Conservation (phyloP, 23 tunicate species). For the Trididemnum miniatum region DNA sequence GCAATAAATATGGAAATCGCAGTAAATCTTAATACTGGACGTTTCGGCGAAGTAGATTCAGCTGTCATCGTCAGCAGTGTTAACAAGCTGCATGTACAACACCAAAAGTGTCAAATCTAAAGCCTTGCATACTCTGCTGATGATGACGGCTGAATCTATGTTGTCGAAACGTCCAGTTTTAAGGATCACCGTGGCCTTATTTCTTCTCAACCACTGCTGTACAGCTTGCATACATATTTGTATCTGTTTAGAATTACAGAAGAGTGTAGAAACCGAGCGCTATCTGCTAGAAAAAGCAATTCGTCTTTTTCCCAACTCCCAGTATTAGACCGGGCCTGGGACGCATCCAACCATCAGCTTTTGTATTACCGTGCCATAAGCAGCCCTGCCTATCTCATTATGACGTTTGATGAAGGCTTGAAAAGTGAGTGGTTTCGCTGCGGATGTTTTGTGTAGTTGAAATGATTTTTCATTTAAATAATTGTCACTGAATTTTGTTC, state of each 20-base stretch:
- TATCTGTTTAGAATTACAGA: neutral
- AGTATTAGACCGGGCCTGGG: slow-evolving; percentile 56
- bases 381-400: slow-evolving; percentile 66
- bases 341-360: slow-evolving; percentile 48
- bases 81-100: too few relatives aligned
- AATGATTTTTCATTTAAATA: neutral
- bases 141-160: too few relatives aligned
- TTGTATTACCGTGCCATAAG: slow-evolving; percentile 46
- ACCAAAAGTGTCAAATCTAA: too few relatives aligned
- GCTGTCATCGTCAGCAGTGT: too few relatives aligned
- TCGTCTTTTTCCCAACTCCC: neutral
- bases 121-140: too few relatives aligned
- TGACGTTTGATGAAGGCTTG: slow-evolving; percentile 54
- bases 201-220: too few relatives aligned
- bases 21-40: too few relatives aligned
- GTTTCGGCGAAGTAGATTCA: too few relatives aligned
- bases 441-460: neutral
- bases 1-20: too few relatives aligned
- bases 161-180: too few relatives aligned
- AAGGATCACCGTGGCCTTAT: too few relatives aligned
- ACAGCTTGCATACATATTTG: neutral
- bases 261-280: neutral
- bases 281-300: neutral
- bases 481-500: too few relatives aligned
- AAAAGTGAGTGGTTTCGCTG: slow-evolving; percentile 33